Base-by-base conservation (phyloP, 1,140 invertebrate genomes). In the Listronotus oregonensis region DNA sequence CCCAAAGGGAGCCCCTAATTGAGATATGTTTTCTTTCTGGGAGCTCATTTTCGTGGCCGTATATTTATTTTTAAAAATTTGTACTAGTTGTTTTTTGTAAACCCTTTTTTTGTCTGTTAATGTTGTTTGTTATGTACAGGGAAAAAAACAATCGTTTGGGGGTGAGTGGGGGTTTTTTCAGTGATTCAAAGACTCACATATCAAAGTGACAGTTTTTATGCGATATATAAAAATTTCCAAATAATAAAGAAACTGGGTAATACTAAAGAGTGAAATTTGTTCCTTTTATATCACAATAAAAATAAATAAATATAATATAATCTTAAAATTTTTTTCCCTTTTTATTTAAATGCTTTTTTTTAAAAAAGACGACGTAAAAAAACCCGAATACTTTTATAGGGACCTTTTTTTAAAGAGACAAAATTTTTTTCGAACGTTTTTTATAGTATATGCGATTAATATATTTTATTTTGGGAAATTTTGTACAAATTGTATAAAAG, bases 1-100 rank as follows among this genome's bases (percentile, higher is more conserved):
- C 95, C 95, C 47, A 98, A 97, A 72, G 95, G 97, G 81, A 97
- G n/a, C n/a, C 95, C n/a, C 84, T 97, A 42, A 97, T 98, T 66
- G 95, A 74, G 95, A 98, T 80, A 97, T 97, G 95, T n/a, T 82
- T 98, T 58, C 81, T 97, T n/a, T 95, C 93, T 72, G 93, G 94
- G 76, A 89, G 92, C 85, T 92, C 89, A 73, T 97, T 97, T 85
- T 96, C 92, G 75, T 98, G 46, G 74, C n/a, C 95, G 66, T 97
- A 97, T 83, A 94, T 97, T 89, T 92, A 83, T 90, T 90, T 81
- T 93, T 94, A 89, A 89, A 86, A 87, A n/a, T n/a, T 83, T 79
- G 67, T 79, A 79, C 77, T 79, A 79, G 76, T 73, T 64, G 51
- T n/a, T 69, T 66, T 75, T 78, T 76, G 75, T 79, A 74, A 78